Evolutionary conservation across 2,113 vertebrate genomes (phyloP), one percentile per base, ranked within the genome.

Genomic region (Hiodon alosoides): DNA sequence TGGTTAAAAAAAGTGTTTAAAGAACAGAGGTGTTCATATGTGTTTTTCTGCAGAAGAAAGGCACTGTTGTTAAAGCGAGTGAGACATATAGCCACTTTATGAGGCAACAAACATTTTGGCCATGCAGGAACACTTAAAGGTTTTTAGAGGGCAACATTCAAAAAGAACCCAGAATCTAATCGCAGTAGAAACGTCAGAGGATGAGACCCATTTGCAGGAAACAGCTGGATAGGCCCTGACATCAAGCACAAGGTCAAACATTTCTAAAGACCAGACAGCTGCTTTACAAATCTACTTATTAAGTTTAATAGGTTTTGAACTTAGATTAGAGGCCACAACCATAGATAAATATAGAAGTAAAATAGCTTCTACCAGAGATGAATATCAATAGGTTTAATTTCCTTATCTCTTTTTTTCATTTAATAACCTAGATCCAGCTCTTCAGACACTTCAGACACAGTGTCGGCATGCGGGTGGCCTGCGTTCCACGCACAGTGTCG

Each of bases 231-330:
- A 74, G 79, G 58, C 76, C 79, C 77, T 79, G 83, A 86, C 82
- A 83, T 72, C 70, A 79, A 82, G 81, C 89, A 87, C 87, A 87
- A 86, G 88, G 87, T 16, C 55, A 78, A 80, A 79, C 78, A 62
- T 83, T 78, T 81, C 78, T 80, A 75, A 82, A 69, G 81, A 78
- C 78, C 74, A 80, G 79, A 86, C 90, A 91, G 90, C 88, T 90
- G 89, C 82, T 83, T 69, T 77, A 70, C 69, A 78, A 81, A 72
- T 81, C 76, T 79, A 83, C 83, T 87, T 85, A 90, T 91, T 90
- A 91, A 83, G 78, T 48, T 72, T 67, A 79, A 81, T 57, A 82
- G 82, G 83, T 83, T 79, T 69, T 79, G 79, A 82, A 83, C 83
- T 79, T 69, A 57, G 74, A 77, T 76, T 68, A 71, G 69, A 16